phyloP scores from a whole-genome alignment of 2,113 vertebrate genomes.

The Hemiscyllium ocellatum region DNA sequence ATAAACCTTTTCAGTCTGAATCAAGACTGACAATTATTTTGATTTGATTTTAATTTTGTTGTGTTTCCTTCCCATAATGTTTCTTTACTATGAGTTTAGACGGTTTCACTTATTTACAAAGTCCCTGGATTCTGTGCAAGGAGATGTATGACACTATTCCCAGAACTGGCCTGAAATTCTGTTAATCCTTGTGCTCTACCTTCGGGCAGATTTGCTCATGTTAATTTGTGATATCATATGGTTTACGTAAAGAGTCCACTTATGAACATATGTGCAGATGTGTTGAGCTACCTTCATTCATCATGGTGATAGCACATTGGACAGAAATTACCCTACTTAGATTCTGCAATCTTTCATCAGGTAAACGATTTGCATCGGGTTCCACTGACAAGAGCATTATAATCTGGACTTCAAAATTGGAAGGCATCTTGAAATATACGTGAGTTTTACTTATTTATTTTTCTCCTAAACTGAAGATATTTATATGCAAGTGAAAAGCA shows the following conservation, averaged over 20 bases:
- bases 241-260: not conserved
- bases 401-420: constrained; percentile 96
- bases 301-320: not conserved
- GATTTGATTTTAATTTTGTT: not conserved
- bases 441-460: constrained; percentile 54
- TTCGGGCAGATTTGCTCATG: not conserved
- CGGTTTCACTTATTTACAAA: not conserved
- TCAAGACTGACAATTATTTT: not conserved
- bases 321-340: not conserved
- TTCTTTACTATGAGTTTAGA: not conserved
- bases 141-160: not conserved
- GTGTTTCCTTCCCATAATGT: not conserved
- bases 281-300: not conserved
- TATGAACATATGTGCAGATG: not conserved
- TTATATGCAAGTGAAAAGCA: not conserved
- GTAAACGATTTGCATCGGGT: constrained; percentile 92
- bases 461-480: not conserved
- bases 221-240: not conserved
- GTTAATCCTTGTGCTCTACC: not conserved
- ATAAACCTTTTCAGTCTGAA: not conserved
- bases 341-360: constrained; percentile 50
- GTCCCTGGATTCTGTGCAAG: not conserved
- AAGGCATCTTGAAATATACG: constrained; percentile 98
- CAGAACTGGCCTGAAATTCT: not conserved
- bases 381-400: constrained; percentile 97